Evolutionary conservation across 2,888 invertebrate genomes (phyloP), one percentile per base, ranked within the genome.

Genomic region (Lasioglossum vierecki): DNA sequence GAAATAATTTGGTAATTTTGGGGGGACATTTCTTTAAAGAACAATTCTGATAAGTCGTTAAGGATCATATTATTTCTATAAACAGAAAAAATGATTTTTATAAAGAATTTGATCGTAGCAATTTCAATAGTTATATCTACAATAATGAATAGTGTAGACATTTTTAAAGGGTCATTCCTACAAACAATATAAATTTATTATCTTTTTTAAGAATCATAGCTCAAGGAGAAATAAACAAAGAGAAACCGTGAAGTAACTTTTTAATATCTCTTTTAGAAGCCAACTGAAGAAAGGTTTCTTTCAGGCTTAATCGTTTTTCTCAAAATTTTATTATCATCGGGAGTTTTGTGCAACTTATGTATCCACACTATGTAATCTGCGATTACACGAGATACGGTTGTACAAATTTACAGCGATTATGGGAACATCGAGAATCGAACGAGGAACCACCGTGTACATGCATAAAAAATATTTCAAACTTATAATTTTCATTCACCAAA

Each of bases 361-460:
- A 41, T n/a, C 39, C 39, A 41, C n/a, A 70, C 15, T 15, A n/a
- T n/a, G 13, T 70, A 41, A 70, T 39, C 70, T 70, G 41, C n/a
- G 22, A n/a, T 70, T 70, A 70, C 41, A 70, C n/a, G 41, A 70
- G 70, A 70, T 70, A 70, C 13, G 70, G n/a, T 70, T 70, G 41
- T 70, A 41, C 13, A 70, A 70, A 70, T 70, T 41, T 13, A 13
- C 22, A 70, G n/a, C 41, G 41, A 41, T 70, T 57, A n/a, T n/a
- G 35, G 70, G 39, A 41, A 4, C n/a, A 39, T 41, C 41, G n/a
- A 41, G 41, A 11, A n/a, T 70, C 39, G n/a, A 70, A 70, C 39
- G 41, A n/a, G n/a, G 22, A 41, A 22, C 22, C 4, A 22, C 22
- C 4, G 4, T 11, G 4, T n/a, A 0, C 41, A 0, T 11, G 41